Evolutionary conservation across 2,888 invertebrate genomes (phyloP).

Genomic region (Cephus runcator): DNA sequence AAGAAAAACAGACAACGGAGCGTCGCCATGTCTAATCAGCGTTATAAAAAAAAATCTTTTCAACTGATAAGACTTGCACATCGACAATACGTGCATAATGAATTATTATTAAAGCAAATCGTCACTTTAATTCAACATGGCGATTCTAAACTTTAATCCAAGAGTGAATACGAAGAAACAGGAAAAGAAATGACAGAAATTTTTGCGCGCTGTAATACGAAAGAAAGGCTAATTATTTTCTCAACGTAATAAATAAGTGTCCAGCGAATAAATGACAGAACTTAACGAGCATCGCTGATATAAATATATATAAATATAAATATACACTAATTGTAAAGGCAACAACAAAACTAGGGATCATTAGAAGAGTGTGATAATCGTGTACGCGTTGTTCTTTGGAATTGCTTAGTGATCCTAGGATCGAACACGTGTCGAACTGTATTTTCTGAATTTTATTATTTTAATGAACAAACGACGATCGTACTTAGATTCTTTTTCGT

Average conservation of each 20-base stretch:
- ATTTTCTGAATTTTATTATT: background rate
- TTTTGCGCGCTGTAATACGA: constrained; percentile 55
- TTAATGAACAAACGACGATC: background rate
- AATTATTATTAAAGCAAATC: background rate
- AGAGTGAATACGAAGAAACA: background rate
- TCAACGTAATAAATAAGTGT: constrained; percentile 62
- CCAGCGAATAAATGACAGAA: constrained; percentile 41
- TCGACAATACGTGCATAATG: background rate
- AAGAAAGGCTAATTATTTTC: constrained; percentile 60
- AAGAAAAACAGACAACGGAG: background rate
- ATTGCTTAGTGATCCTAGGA: constrained; percentile 34
- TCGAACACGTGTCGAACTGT: constrained; percentile 31
- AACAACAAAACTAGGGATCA: constrained; percentile 32
- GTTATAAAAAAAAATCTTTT: background rate
- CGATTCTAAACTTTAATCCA: background rate
- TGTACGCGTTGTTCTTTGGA: constrained; percentile 40
- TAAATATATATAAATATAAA: constrained; percentile 25
- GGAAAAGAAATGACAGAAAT: constrained; percentile 21
- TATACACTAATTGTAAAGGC: constrained; percentile 44
- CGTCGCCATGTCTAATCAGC: background rate
- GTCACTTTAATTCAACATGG: background rate
- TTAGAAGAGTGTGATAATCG: constrained; percentile 37
- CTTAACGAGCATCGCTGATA: constrained; percentile 20
- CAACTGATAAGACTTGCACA: background rate
- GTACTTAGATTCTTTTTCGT: background rate